Evolutionary conservation across 2,797 vertebrate species (phyloP).

Genomic region (Neosilurus hyrtlii): DNA sequence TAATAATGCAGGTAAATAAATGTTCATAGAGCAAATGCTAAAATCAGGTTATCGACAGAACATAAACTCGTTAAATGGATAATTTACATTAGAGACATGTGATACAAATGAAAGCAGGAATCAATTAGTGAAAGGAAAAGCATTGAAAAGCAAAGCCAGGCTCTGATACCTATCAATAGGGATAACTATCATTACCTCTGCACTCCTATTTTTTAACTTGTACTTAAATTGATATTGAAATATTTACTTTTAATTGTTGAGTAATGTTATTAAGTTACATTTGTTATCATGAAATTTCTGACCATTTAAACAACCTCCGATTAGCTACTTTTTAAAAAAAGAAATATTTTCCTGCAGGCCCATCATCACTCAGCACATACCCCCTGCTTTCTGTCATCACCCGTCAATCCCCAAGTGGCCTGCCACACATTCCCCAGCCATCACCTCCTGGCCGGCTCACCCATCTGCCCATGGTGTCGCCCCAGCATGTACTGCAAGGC

Average conservation of each 20-base stretch:
- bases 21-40: too few relatives aligned
- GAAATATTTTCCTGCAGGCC: conserved; percentile 69
- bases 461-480: conserved; percentile 59
- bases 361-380: conserved; percentile 82
- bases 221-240: neutral
- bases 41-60: too few relatives aligned
- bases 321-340: neutral
- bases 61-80: too few relatives aligned
- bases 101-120: too few relatives aligned
- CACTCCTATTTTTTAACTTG: too few relatives aligned
- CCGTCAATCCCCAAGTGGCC: conserved; percentile 78
- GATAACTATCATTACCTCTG: too few relatives aligned
- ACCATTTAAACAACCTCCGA: neutral
- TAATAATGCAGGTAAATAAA: too few relatives aligned
- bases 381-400: conserved; percentile 92
- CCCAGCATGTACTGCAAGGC: conserved; percentile 60
- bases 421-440: conserved; percentile 75
- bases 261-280: neutral
- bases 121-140: too few relatives aligned
- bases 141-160: too few relatives aligned
- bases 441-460: conserved; percentile 61
- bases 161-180: too few relatives aligned
- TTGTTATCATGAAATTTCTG: neutral
- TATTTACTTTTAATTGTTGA: neutral
- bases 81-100: too few relatives aligned